These are phyloP conservation scores for Gymnarchus niloticus DNA, from an alignment of 2,113 vertebrate genomes.

Conservation along the genomic window DNA sequence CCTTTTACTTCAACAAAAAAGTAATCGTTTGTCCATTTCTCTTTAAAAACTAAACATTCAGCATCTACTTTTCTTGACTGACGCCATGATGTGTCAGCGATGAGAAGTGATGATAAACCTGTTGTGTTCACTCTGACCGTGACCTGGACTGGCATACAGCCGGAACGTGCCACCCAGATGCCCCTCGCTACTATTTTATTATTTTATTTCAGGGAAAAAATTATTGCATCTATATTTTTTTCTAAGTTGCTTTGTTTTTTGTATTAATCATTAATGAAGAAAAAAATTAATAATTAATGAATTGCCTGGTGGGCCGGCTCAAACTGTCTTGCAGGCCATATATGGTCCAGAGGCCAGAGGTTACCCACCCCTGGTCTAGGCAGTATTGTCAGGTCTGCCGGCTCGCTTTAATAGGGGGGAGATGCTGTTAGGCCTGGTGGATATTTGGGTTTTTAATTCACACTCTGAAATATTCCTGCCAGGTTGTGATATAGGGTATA, in stretches of 20 bases:
- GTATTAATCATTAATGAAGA: background rate
- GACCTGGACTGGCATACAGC: background rate
- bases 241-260: background rate
- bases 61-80: background rate
- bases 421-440: too few species aligned
- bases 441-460: too few species aligned
- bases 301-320: background rate
- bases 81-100: background rate
- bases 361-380: background rate
- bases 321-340: background rate
- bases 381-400: too few species aligned
- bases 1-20: background rate
- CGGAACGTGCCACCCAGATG: background rate
- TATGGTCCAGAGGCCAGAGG: background rate
- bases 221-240: background rate
- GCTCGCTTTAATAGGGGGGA: too few species aligned
- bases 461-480: too few species aligned
- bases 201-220: background rate
- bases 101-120: background rate
- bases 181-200: background rate
- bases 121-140: background rate
- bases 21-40: background rate
- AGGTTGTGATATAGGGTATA: too few species aligned
- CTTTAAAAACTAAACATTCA: background rate
- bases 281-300: background rate